Percentiles rank a stretch among this genome's conserved stretches.
phyloP scores from a whole-genome alignment of 2,888 invertebrate species.

The Chydorus sphaericus region DNA sequence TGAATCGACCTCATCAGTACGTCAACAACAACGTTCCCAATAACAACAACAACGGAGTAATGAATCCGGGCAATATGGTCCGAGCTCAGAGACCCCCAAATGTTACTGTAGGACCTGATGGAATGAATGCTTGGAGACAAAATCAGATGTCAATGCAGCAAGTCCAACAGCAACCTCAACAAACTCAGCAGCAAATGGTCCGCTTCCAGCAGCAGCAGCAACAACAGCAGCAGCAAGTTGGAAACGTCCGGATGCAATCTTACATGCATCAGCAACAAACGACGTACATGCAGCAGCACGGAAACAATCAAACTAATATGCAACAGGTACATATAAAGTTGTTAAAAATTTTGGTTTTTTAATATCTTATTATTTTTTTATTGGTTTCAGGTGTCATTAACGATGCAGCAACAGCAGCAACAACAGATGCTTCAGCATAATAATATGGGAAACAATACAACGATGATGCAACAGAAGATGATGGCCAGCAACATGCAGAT shows the following conservation, averaged over 20 bases:
- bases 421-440: constrained; percentile 7
- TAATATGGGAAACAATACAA: not conserved
- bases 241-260: too few species aligned
- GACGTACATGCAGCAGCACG: constrained; percentile 9
- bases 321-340: not conserved
- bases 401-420: constrained; percentile 10
- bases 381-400: constrained; percentile 3
- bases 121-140: constrained; percentile 41
- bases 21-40: constrained; percentile 8
- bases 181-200: constrained; percentile 10
- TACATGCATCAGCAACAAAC: constrained; percentile 4
- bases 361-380: too few species aligned
- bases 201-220: constrained; percentile 4
- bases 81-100: constrained; percentile 40
- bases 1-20: constrained; percentile 8
- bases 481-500: constrained; percentile 30
- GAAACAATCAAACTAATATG: constrained; percentile 4
- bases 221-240: too few species aligned
- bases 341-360: not conserved
- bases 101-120: constrained; percentile 40
- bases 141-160: constrained; percentile 22
- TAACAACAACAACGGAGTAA: constrained; percentile 7
- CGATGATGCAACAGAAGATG: constrained; percentile 19
- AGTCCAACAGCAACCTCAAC: constrained; percentile 16
- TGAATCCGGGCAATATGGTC: constrained; percentile 6